Evolutionary conservation across 2,113 vertebrate genomes (phyloP).

Genomic region (Bombycilla garrulus): DNA sequence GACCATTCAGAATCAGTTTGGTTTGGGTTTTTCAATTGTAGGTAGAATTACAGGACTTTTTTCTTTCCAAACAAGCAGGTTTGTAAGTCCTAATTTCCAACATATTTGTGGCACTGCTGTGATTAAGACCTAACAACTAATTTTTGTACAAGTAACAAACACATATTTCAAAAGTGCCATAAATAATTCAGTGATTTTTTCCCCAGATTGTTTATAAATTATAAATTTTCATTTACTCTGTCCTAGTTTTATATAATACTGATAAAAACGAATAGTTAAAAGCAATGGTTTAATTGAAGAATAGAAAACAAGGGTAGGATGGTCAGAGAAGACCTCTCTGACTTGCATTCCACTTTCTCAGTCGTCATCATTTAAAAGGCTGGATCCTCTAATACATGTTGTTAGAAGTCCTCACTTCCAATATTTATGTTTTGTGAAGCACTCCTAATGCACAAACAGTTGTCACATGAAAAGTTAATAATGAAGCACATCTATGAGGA

Average conservation of each 20-base stretch:
- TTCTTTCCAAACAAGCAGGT: slow-evolving; percentile 65
- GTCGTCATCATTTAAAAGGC: slow-evolving; percentile 10
- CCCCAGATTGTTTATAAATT: slow-evolving; percentile 83
- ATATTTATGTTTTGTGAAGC: slow-evolving; percentile 58
- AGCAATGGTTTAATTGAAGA: slow-evolving; percentile 60
- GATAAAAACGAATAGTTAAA: slow-evolving; percentile 56
- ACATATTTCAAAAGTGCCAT: slow-evolving; percentile 77
- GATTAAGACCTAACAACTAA: slow-evolving; percentile 79
- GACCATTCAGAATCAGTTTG: slow-evolving; percentile 75
- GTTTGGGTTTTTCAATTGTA: slow-evolving; percentile 74
- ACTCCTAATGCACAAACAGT: slow-evolving; percentile 66
- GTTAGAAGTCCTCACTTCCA: neutral
- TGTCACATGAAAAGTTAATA: slow-evolving; percentile 79
- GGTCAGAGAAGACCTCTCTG: slow-evolving; percentile 53
- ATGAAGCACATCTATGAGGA: slow-evolving; percentile 50
- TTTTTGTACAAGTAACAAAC: slow-evolving; percentile 79
- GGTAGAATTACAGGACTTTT: slow-evolving; percentile 74
- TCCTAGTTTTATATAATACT: slow-evolving; percentile 78
- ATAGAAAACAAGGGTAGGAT: slow-evolving; percentile 34
- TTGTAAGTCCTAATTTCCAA: slow-evolving; percentile 73
- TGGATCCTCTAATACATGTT: neutral
- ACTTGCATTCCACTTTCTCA: slow-evolving; percentile 18
- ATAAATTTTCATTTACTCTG: slow-evolving; percentile 82
- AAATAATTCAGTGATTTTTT: slow-evolving; percentile 79
- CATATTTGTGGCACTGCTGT: slow-evolving; percentile 71